Conservation (phyloP, 1,140 invertebrate species). For the Hycleus cichorii region DNA sequence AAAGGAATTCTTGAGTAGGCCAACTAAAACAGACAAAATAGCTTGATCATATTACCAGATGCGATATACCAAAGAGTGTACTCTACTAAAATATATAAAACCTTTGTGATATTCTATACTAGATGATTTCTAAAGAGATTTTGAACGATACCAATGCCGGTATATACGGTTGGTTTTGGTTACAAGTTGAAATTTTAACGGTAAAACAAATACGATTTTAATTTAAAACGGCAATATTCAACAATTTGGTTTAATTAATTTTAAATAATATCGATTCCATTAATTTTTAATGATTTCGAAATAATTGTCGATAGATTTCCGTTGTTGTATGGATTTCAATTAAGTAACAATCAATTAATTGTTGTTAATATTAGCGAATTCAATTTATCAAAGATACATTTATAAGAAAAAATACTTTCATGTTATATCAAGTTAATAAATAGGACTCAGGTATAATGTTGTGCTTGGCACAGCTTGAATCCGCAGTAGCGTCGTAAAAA, state of each 20-base stretch:
- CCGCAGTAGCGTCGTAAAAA: slow-evolving; percentile 1
- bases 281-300: no score
- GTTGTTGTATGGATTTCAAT: no score
- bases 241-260: no score
- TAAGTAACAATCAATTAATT: no score
- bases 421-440: slow-evolving; percentile 13
- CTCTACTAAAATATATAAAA: slow-evolving; percentile 2
- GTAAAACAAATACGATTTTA: no score
- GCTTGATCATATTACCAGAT: slow-evolving; percentile 12
- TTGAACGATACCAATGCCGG: no score
- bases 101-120: slow-evolving; percentile 10
- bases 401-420: slow-evolving; percentile 7
- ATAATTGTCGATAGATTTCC: no score
- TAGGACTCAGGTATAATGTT: slow-evolving; percentile 7
- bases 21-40: slow-evolving; percentile 11
- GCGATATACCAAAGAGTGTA: slow-evolving; percentile 5
- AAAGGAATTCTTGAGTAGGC: slow-evolving; percentile 3
- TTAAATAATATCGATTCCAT: no score
- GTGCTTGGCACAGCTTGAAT: slow-evolving; percentile 10
- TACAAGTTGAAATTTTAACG: no score
- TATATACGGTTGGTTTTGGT: no score
- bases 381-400: slow-evolving; percentile 4
- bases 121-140: no score
- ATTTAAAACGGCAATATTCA: no score
- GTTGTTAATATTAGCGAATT: slow-evolving; percentile 1